Evolutionary conservation across 2,888 invertebrate genomes (phyloP).

Genomic region (Apomyelois bistriatella): DNA sequence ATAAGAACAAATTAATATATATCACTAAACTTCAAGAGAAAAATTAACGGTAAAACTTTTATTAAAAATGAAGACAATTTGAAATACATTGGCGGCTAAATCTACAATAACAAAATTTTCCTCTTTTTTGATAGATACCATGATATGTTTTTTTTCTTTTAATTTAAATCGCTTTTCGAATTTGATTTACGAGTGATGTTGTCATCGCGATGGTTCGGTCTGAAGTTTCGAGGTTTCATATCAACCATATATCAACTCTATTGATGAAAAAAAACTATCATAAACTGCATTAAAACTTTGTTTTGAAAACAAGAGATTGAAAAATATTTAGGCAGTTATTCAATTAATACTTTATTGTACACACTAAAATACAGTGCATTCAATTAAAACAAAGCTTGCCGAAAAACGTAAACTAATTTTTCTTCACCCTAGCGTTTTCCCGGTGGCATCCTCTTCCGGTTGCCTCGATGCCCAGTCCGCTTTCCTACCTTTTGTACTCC

Average conservation of each 20-base stretch:
- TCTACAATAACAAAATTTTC: constrained; percentile 76
- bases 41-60: constrained; percentile 70
- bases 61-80: constrained; percentile 76
- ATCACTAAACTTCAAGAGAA: constrained; percentile 69
- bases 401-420: too few relatives aligned
- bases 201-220: constrained; percentile 66
- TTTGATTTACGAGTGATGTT: constrained; percentile 56
- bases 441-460: too few relatives aligned
- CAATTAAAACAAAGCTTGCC: too few relatives aligned
- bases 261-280: not conserved
- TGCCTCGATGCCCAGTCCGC: too few relatives aligned
- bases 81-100: constrained; percentile 74
- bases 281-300: too few relatives aligned
- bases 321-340: too few relatives aligned
- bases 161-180: constrained; percentile 73
- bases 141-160: constrained; percentile 63
- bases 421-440: too few relatives aligned
- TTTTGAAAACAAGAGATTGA: too few relatives aligned
- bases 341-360: too few relatives aligned
- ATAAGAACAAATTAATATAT: constrained; percentile 66
- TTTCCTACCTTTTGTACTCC: too few relatives aligned
- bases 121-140: constrained; percentile 72
- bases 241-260: constrained; percentile 5
- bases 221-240: constrained; percentile 29
- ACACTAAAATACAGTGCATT: too few relatives aligned